Conservation (phyloP, 2,888 invertebrate species). For the Sinohyriopsis cumingii region DNA sequence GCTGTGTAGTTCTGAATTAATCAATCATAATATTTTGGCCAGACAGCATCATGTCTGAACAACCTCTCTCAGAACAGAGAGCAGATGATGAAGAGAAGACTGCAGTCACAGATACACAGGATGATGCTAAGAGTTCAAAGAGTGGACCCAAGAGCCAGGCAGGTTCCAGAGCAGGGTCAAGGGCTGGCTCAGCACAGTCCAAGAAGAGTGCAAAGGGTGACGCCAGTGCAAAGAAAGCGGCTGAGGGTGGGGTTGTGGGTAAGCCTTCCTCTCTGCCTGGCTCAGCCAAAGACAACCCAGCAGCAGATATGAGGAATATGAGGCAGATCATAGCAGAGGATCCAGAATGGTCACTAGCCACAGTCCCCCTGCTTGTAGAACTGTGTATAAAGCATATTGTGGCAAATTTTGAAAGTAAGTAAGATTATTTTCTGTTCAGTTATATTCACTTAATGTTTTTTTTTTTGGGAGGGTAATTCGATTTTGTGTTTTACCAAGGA, state of each 20-base stretch:
- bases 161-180: constrained; percentile 50
- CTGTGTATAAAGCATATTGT: constrained; percentile 68
- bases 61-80: constrained; percentile 22
- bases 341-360: constrained; percentile 71
- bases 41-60: constrained; percentile 30
- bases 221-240: constrained; percentile 28
- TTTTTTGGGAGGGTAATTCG: too few relatives aligned
- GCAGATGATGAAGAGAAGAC: constrained; percentile 29
- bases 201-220: constrained; percentile 51
- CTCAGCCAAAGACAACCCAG: constrained; percentile 54
- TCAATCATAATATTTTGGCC: too few relatives aligned
- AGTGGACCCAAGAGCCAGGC: constrained; percentile 47
- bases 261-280: constrained; percentile 46
- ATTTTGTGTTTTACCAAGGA: not conserved
- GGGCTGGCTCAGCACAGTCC: constrained; percentile 49
- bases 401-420: constrained; percentile 70
- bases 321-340: constrained; percentile 72
- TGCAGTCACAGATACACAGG: constrained; percentile 28
- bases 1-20: too few relatives aligned
- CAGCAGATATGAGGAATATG: constrained; percentile 64
- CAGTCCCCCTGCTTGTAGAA: constrained; percentile 69
- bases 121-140: constrained; percentile 46
- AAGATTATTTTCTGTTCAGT: not conserved
- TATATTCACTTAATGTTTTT: too few relatives aligned
- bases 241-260: constrained; percentile 21